Conservation (phyloP, 1,140 invertebrate genomes). For the Megalonaias nervosa region DNA sequence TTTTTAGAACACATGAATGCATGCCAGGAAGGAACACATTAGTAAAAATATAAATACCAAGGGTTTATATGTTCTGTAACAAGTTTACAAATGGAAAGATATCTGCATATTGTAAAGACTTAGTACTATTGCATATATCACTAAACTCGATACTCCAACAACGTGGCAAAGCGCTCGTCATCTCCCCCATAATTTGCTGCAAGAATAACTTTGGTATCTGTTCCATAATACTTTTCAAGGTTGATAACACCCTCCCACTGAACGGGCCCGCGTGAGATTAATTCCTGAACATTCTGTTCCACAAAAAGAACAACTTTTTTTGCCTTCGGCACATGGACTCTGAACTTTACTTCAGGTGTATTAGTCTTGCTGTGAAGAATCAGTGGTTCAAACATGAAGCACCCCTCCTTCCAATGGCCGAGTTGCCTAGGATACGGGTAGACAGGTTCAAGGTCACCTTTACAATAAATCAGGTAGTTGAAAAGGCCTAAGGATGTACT, state of each 20-base stretch:
- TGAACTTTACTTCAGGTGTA: conserved; percentile 52
- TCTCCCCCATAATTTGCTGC: conserved; percentile 68
- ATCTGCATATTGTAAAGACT: too few relatives aligned
- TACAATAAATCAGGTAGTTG: conserved; percentile 70
- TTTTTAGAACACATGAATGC: too few relatives aligned
- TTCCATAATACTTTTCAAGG: conserved; percentile 51
- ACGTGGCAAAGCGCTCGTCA: conserved; percentile 63
- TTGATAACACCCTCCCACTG: conserved; percentile 64
- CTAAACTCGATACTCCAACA: conserved; percentile 66
- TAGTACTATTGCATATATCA: too few relatives aligned
- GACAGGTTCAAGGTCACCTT: conserved; percentile 33
- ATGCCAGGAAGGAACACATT: too few relatives aligned
- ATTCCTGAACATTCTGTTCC: conserved; percentile 64
- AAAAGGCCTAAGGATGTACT: conserved; percentile 69
- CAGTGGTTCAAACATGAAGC: conserved; percentile 66
- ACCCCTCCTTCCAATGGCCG: conserved; percentile 71
- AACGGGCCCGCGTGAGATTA: conserved; percentile 46
- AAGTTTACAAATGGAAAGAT: too few relatives aligned
- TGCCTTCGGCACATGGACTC: conserved; percentile 62
- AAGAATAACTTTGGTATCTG: conserved; percentile 57
- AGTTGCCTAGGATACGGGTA: conserved; percentile 68
- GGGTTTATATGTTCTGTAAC: too few relatives aligned
- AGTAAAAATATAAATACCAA: too few relatives aligned
- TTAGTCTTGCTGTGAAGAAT: conserved; percentile 42
- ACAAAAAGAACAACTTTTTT: conserved; percentile 66